Conservation (phyloP, 2,797 vertebrate genomes). For the Phoebastria nigripes region DNA sequence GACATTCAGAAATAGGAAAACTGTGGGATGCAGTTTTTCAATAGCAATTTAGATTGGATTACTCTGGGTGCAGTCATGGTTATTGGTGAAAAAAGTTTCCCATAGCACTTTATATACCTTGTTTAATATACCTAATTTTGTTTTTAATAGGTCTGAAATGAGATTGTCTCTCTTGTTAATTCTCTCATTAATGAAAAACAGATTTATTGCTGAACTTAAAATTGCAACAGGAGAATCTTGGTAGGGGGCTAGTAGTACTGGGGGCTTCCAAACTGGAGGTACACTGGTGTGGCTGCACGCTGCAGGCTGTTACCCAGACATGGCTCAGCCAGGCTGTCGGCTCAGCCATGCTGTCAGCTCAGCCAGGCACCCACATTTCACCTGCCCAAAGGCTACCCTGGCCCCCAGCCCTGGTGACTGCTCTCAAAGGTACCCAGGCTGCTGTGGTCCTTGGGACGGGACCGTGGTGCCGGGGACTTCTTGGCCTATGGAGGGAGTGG, state of each 20-base stretch:
- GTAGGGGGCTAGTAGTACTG: not conserved
- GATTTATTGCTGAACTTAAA: slow-evolving; percentile 26
- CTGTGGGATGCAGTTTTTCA: slow-evolving; percentile 9
- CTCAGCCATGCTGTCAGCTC: not conserved
- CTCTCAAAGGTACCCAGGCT: not conserved
- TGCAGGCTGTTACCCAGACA: not conserved
- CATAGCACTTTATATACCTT: not conserved
- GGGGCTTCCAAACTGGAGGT: not conserved
- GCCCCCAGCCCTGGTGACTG: fast-evolving
- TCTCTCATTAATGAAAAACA: slow-evolving; percentile 42
- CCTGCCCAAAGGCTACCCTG: not conserved
- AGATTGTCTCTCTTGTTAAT: slow-evolving; percentile 46
- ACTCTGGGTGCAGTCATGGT: not conserved
- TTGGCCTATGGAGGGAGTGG: fast-evolving
- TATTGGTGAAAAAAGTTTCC: slow-evolving; percentile 20
- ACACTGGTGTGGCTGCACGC: fast-evolving
- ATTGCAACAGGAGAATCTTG: not conserved
- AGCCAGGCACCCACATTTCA: fast-evolving
- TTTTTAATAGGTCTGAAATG: slow-evolving; percentile 45
- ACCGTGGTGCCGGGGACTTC: fast-evolving
- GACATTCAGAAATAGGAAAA: slow-evolving; percentile 13
- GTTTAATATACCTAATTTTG: slow-evolving; percentile 45
- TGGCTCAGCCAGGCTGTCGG: no score
- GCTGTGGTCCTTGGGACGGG: no score
- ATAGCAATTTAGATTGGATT: slow-evolving; percentile 16